These are phyloP conservation scores for Pongo pygmaeus DNA, from an alignment of 2,113 vertebrate genomes.

Conservation along the genomic window DNA sequence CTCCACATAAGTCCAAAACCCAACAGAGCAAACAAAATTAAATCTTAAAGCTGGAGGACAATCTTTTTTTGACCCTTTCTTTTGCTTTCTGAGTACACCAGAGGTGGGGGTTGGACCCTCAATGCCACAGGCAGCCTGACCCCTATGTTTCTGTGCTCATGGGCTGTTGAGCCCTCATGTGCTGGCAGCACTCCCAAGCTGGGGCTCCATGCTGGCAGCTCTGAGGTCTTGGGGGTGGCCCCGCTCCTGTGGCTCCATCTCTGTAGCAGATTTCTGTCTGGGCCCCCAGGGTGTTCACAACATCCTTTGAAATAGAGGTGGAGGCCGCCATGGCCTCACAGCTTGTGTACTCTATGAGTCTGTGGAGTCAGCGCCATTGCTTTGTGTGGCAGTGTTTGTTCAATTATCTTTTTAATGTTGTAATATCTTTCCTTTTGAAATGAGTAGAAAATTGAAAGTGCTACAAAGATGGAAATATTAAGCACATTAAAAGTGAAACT, in stretches of 20 bases:
- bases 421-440: constrained; percentile 47
- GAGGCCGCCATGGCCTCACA: background rate
- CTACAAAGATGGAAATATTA: constrained; percentile 15
- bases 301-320: background rate
- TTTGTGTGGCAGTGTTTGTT: constrained; percentile 7
- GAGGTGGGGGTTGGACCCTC: background rate
- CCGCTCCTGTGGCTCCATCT: background rate
- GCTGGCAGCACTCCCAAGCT: background rate
- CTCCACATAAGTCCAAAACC: background rate
- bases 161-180: background rate
- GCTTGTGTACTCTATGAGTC: background rate
- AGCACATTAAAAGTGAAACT: constrained; percentile 33
- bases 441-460: constrained; percentile 31
- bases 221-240: background rate
- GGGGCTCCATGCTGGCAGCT: background rate
- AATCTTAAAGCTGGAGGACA: background rate
- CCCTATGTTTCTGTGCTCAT: background rate
- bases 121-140: background rate
- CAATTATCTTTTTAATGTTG: constrained; percentile 47
- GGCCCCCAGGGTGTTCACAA: background rate
- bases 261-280: background rate
- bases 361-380: background rate
- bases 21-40: background rate
- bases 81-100: background rate
- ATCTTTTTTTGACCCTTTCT: background rate